Percentiles rank a stretch among this genome's conserved stretches.
phyloP scores from a whole-genome alignment of 2,797 vertebrate species.

The Darevskia mixta region DNA sequence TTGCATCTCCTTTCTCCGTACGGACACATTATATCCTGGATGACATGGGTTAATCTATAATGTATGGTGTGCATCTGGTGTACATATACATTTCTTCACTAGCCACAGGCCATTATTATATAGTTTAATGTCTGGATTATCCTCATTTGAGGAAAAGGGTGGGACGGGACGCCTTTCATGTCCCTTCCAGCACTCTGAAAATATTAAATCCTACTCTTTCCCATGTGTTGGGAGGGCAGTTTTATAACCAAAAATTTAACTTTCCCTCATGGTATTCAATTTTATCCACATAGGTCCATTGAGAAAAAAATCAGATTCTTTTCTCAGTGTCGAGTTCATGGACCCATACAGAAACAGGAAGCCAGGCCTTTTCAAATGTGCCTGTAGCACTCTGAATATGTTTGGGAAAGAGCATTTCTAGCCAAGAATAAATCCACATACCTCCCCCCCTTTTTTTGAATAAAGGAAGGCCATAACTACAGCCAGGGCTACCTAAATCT shows the following conservation, averaged over 20 bases:
- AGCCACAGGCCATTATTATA: not conserved
- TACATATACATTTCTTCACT: not conserved
- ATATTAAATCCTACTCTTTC: conserved; percentile 13
- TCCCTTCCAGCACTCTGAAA: not conserved
- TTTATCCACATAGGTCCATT: conserved; percentile 67
- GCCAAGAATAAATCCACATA: conserved; percentile 72
- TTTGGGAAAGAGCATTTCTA: conserved; percentile 73
- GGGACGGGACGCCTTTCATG: not conserved
- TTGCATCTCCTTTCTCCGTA: not conserved
- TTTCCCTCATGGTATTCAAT: conserved; percentile 66
- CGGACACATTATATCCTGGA: not conserved
- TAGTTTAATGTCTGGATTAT: not conserved
- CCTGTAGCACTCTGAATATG: conserved; percentile 72
- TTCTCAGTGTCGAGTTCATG: conserved; percentile 71
- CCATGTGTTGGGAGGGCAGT: conserved; percentile 61
- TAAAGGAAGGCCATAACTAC: conserved; percentile 65
- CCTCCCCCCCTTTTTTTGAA: not conserved
- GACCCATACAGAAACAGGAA: conserved; percentile 66
- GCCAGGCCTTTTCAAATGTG: conserved; percentile 69
- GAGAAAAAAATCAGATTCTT: conserved; percentile 72
- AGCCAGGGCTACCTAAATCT: conserved; percentile 76
- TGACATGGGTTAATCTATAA: not conserved
- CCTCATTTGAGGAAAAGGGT: not conserved
- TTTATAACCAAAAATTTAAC: conserved; percentile 67
- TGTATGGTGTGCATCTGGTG: not conserved